Evolutionary conservation across 2,797 vertebrate species (phyloP), one percentile per base, ranked within the genome.

Genomic region (Macrochelys suwanniensis): DNA sequence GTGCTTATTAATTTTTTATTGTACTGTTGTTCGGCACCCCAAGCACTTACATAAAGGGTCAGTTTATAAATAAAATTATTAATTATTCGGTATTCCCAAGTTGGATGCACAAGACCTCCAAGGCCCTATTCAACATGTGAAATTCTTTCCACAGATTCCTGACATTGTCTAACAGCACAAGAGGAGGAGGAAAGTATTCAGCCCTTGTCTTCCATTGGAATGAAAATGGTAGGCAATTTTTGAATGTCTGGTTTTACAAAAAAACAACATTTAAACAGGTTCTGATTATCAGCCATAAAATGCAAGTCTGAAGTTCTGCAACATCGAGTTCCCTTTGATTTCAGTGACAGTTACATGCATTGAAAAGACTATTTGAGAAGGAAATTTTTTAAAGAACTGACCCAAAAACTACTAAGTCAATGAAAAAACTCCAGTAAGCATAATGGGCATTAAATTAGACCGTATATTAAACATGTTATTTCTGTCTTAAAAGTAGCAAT

Each of bases 351-450:
- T 45, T 87, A 87, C 80, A 68, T 1, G 2, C 26, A 74, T 16
- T 76, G 51, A 80, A 89, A 92, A 90, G 80, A 82, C 90, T 93
- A 89, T 82, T 92, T 88, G 88, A n/a, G 49, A 81, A 11, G 84
- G 49, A 91, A 89, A 90, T 89, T 80, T 82, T 83, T 28, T 7
- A 89, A 92, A 59, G 93, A 81, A 28, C 33, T 86, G 94, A 89
- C 93, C 95, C 84, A 90, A 87, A 96, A 94, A 86, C 92, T 88
- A n/a, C 33, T 37, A 85, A 61, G 78, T 9, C 87, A 82, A 94
- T 78, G 33, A 85, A 53, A 59, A 78, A 56, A 12, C 0, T 1
- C 78, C 89, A 87, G 47, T 76, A 74, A 92, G 77, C 17, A 6
- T 92, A 54, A 42, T 49, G 87, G 91, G 26, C 53, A 33, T 1